phyloP scores from a whole-genome alignment of 1,140 invertebrate genomes.

The Marisa cornuarietis region DNA sequence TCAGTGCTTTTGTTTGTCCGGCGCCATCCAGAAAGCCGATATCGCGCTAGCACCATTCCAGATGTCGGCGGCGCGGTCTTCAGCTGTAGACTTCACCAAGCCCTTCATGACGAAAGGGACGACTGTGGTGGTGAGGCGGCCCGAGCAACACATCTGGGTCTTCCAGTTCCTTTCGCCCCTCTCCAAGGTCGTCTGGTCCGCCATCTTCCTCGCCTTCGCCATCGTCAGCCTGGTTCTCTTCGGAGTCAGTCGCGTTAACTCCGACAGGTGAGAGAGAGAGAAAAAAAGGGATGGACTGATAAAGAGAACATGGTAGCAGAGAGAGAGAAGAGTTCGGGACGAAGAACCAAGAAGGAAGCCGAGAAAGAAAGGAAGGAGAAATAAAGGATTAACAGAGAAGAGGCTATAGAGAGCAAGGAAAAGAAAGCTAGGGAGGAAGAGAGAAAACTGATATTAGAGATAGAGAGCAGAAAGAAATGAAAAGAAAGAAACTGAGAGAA shows the following conservation, averaged over 20 bases:
- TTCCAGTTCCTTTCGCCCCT: conserved; percentile 97
- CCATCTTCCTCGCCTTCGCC: conserved; percentile 95
- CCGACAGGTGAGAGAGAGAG: conserved; percentile 74
- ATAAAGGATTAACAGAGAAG: not conserved
- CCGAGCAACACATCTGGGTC: conserved; percentile 86
- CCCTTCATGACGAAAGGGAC: conserved; percentile 98
- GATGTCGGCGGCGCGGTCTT: conserved; percentile 91
- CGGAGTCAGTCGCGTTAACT: conserved; percentile 90
- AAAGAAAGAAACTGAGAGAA: too few species aligned
- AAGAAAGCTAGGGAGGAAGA: not conserved
- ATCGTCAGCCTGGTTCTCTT: conserved; percentile 94
- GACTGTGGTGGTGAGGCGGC: conserved; percentile 96
- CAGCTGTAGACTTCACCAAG: conserved; percentile 93
- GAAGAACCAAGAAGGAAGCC: not conserved
- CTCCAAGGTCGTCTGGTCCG: conserved; percentile 93
- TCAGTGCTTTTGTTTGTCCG: too few species aligned
- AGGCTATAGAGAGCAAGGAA: not conserved
- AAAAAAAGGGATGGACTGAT: not conserved
- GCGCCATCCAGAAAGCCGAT: conserved; percentile 85
- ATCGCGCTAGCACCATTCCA: conserved; percentile 95
- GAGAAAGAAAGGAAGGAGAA: not conserved
- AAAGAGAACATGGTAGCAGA: not conserved
- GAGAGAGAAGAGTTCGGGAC: not conserved
- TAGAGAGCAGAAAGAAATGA: not conserved
- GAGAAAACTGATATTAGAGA: not conserved